phyloP scores from a whole-genome alignment of 1,140 invertebrate genomes.

The Saccostrea echinata region DNA sequence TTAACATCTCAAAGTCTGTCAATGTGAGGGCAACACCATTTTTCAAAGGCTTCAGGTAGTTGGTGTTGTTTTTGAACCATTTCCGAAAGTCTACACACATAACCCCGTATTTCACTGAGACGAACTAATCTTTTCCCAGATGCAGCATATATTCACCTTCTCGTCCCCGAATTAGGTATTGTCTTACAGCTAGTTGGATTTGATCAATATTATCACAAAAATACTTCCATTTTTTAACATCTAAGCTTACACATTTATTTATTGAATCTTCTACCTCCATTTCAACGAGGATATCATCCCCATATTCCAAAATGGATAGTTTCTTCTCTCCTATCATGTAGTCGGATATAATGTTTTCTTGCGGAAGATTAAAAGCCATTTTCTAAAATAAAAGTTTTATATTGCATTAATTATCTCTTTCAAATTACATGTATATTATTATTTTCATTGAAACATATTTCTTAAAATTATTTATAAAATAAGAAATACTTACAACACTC shows the following conservation, averaged over 20 bases:
- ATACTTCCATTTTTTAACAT: not conserved
- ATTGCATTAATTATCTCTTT: no score
- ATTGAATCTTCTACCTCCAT: not conserved
- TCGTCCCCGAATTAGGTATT: not conserved
- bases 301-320: no score
- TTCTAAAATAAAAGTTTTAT: no score
- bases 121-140: not conserved
- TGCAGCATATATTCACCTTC: not conserved
- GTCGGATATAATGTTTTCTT: no score
- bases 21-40: not conserved
- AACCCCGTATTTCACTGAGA: not conserved
- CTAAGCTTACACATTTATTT: not conserved
- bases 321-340: no score
- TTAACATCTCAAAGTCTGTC: not conserved
- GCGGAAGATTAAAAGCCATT: no score
- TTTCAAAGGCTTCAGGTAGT: not conserved
- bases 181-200: not conserved
- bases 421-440: no score
- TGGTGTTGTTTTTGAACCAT: not conserved
- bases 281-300: not conserved
- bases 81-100: constrained; percentile 6
- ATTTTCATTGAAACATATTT: no score
- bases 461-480: no score
- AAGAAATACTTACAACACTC: no score
- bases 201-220: not conserved